These are phyloP conservation scores for Leucophenga varia DNA, from an alignment of 1,140 invertebrate species.

Conservation along the genomic window DNA sequence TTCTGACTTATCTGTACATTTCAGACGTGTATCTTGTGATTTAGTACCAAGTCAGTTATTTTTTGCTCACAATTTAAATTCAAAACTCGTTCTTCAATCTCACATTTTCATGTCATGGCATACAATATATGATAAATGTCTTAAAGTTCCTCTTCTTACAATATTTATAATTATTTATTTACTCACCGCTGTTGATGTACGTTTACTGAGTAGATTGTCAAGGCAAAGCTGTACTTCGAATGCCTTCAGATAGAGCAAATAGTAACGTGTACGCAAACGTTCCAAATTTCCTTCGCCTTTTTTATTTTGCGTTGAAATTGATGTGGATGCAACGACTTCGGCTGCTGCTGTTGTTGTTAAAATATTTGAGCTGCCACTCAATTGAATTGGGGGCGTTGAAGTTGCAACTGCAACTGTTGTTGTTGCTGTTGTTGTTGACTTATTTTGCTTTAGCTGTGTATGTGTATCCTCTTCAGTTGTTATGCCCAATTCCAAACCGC, in stretches of 20 bases:
- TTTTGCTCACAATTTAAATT: not conserved
- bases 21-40: not conserved
- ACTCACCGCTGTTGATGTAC: conserved; percentile 48
- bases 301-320: conserved; percentile 17
- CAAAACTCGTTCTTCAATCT: no score
- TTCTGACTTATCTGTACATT: no score
- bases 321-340: not conserved
- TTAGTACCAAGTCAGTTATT: not conserved
- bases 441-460: not conserved
- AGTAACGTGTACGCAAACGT: conserved; percentile 81
- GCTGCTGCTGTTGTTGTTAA: conserved; percentile 4
- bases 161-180: not conserved
- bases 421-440: conserved; percentile 55
- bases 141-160: not conserved
- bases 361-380: not conserved
- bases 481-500: conserved; percentile 25
- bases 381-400: conserved; percentile 3
- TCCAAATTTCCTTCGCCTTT: conserved; percentile 55
- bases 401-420: conserved; percentile 36
- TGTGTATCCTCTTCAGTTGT: not conserved
- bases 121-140: no score
- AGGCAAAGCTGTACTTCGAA: conserved; percentile 87
- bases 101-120: no score
- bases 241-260: conserved; percentile 80
- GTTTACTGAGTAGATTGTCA: conserved; percentile 62